These are phyloP conservation scores for Tachina grossa DNA, from an alignment of 2,888 invertebrate genomes.

Conservation along the genomic window DNA sequence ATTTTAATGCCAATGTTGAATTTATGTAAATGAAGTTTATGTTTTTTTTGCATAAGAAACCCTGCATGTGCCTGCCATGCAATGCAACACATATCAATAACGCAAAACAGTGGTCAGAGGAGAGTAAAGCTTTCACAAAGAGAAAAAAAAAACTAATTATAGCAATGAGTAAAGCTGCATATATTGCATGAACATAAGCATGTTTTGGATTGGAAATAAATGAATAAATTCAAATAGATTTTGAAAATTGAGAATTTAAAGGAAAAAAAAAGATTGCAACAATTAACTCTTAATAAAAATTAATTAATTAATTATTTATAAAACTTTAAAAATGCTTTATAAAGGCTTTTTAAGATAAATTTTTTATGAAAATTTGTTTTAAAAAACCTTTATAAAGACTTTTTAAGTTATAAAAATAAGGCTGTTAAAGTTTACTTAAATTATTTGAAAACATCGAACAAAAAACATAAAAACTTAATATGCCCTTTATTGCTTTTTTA, in stretches of 20 bases:
- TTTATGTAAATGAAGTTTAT: conserved; percentile 18
- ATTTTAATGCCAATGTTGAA: conserved; percentile 6
- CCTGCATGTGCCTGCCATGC: neutral
- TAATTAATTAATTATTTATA: too few relatives aligned
- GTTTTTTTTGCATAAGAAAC: neutral
- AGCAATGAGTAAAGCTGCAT: conserved; percentile 14
- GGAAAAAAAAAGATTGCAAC: neutral
- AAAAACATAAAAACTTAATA: too few relatives aligned
- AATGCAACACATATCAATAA: neutral
- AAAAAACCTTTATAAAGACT: too few relatives aligned
- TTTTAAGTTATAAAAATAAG: too few relatives aligned
- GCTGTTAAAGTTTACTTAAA: too few relatives aligned
- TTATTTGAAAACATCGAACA: too few relatives aligned
- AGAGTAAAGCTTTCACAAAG: neutral
- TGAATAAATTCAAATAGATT: conserved; percentile 33
- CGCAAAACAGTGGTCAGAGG: neutral
- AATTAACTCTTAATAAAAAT: too few relatives aligned
- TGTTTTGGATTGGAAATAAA: conserved; percentile 52
- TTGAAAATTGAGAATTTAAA: neutral
- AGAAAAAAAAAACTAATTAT: conserved; percentile 41
- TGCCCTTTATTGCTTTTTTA: too few relatives aligned
- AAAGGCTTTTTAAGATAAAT: too few relatives aligned
- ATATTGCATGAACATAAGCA: neutral
- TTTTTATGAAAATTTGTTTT: too few relatives aligned
- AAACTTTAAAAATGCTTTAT: too few relatives aligned